Conservation (phyloP, 1,140 invertebrate genomes). For the Apis florea region DNA sequence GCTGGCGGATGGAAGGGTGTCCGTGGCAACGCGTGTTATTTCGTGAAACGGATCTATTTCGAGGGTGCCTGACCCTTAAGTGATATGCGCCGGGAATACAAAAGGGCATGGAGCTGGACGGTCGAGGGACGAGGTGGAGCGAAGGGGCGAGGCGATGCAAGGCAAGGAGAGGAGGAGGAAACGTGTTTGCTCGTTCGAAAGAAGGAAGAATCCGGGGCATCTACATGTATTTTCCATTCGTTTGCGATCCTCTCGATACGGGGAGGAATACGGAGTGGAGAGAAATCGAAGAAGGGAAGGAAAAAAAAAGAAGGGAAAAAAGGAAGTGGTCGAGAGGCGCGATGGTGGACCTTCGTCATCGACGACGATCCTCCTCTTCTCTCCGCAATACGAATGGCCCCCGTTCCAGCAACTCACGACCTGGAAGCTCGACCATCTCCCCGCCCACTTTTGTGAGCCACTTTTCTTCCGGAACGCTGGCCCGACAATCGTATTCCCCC, state of each 20-base stretch:
- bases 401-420: constrained; percentile 32
- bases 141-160: not conserved
- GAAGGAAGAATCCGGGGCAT: constrained; percentile 54
- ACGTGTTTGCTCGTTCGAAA: constrained; percentile 49
- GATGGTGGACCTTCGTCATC: constrained; percentile 18
- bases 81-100: constrained; percentile 77
- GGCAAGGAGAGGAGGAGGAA: constrained; percentile 38
- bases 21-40: constrained; percentile 76
- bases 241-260: constrained; percentile 59
- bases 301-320: not conserved
- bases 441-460: constrained; percentile 71
- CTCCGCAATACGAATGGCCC: constrained; percentile 24
- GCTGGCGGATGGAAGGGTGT: constrained; percentile 73
- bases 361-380: not conserved
- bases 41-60: constrained; percentile 78
- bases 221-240: constrained; percentile 78
- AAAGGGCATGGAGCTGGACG: constrained; percentile 62
- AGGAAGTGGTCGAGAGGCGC: too few species aligned
- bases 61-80: constrained; percentile 77
- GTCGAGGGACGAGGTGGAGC: not conserved
- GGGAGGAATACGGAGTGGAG: not conserved
- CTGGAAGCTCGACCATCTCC: constrained; percentile 24
- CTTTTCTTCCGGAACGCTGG: constrained; percentile 77
- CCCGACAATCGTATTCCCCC: constrained; percentile 78
- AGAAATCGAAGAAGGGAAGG: not conserved